phyloP scores from a whole-genome alignment of 2,888 invertebrate genomes.

The Caenorhabditis sulstoni region DNA sequence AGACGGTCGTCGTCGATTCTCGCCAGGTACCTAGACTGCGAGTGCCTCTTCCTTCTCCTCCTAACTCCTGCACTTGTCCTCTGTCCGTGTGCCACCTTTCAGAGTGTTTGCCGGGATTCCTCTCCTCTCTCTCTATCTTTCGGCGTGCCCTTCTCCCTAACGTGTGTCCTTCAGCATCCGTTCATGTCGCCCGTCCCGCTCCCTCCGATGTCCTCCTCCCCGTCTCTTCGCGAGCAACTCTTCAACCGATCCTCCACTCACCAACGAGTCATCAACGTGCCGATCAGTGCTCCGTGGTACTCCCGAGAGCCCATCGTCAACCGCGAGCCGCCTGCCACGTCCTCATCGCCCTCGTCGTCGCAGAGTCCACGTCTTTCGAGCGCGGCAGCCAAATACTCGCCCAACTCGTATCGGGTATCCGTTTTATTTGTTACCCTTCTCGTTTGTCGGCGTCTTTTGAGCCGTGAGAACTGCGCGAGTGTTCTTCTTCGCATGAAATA shows the following conservation, averaged over 20 bases:
- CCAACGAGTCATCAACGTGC: constrained; percentile 60
- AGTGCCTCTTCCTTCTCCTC: constrained; percentile 24
- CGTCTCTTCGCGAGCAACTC: constrained; percentile 43
- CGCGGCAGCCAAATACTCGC: constrained; percentile 43
- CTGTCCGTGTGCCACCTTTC: constrained; percentile 25
- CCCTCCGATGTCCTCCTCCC: constrained; percentile 35
- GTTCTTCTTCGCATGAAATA: background rate
- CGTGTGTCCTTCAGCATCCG: constrained; percentile 30
- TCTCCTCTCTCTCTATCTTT: background rate
- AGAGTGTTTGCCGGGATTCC: too few relatives aligned
- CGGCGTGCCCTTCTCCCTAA: constrained; percentile 1
- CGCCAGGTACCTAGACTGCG: constrained; percentile 40
- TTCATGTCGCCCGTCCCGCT: constrained; percentile 31
- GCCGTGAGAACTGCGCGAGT: constrained; percentile 18
- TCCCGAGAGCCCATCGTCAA: constrained; percentile 41
- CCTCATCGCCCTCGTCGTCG: constrained; percentile 5
- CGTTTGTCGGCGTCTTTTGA: constrained; percentile 25
- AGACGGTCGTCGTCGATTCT: constrained; percentile 13
- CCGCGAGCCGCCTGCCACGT: constrained; percentile 26
- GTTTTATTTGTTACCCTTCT: constrained; percentile 11
- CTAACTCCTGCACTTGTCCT: constrained; percentile 34
- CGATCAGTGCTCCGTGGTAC: constrained; percentile 68
- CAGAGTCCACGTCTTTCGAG: constrained; percentile 26
- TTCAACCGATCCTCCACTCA: constrained; percentile 23
- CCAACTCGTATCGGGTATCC: constrained; percentile 54